Base-by-base conservation (phyloP, 2,113 vertebrate genomes). In the Aplodontia rufa region DNA sequence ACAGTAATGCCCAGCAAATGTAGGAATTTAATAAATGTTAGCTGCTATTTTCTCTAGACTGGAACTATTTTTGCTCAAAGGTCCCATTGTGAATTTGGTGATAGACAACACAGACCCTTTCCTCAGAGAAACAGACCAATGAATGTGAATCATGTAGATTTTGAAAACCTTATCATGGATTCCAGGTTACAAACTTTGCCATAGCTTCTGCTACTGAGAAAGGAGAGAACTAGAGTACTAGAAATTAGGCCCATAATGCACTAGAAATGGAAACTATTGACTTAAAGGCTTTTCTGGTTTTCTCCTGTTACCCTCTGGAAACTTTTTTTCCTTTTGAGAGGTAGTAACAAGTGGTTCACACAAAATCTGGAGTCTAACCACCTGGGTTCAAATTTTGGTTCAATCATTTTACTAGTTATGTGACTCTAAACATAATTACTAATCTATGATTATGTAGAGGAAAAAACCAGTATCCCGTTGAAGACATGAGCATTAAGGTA, bases 11-110 rank as follows among this genome's bases (percentile, higher is more conserved):
- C 49, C 91, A 76, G 11, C 47, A 68, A 75, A 12, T 53, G 0
- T 53, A 93, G 68, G 60, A 85, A 47, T 19, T 81, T 89, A 86
- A 37, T 93, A 47, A 81, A n/a, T 79, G 14, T 64, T 71, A 92
- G 62, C 51, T 83, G 13, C 55, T 85, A 0, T 85, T 93, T 45
- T 91, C 17, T 90, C 37, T 72, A 72, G 28, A 66, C 28, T 55
- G 45, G 60, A 86, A 42, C 53, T 76, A 40, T 89, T 72, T 93
- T 37, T 51, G 60, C 32, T 87, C 45, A 94, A 71, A 45, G 26
- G 68, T 75, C 26, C n/a, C n/a, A 93, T 53, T 55, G 75, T 96
- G 74, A 91, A 68, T 90, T 55, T 90, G 64, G 60, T 93, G 64
- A 84, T 92, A 82, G 47, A 87, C 42, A 87, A 69, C 62, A 62